phyloP scores from a whole-genome alignment of 1,140 invertebrate genomes.

The Argopecten irradians region DNA sequence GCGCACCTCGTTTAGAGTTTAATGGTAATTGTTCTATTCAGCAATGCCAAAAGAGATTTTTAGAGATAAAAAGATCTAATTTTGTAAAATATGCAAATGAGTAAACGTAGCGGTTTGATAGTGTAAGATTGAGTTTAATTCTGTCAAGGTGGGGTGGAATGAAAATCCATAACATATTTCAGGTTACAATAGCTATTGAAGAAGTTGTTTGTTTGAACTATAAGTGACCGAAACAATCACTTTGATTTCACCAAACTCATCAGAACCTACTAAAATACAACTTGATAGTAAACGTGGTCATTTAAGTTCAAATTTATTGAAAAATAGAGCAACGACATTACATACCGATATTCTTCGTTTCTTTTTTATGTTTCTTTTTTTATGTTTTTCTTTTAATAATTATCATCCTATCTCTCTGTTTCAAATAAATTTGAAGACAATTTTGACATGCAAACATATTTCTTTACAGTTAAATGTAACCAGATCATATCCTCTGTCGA shows the following conservation, averaged over 20 bases:
- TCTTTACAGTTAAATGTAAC: not conserved
- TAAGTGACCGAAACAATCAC: not conserved
- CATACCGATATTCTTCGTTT: too few species aligned
- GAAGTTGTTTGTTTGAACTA: conserved; percentile 6
- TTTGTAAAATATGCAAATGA: not conserved
- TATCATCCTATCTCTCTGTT: not conserved
- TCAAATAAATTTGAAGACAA: conserved; percentile 2
- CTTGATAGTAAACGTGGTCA: not conserved
- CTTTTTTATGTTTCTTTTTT: not conserved
- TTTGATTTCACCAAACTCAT: not conserved
- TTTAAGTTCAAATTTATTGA: not conserved
- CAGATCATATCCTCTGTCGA: not conserved
- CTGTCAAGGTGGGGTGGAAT: not conserved
- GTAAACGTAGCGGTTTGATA: not conserved
- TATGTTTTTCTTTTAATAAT: not conserved
- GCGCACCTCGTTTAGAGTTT: not conserved
- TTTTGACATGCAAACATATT: not conserved
- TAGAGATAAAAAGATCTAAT: not conserved
- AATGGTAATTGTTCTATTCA: not conserved
- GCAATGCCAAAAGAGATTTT: not conserved
- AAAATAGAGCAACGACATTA: not conserved
- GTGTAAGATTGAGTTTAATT: not conserved
- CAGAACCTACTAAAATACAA: not conserved
- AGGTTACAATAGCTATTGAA: not conserved
- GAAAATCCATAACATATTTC: not conserved